A percentile compares a stretch with the other conserved stretches of the same genome.
Evolutionary conservation across 1,140 invertebrate species (phyloP).

Genomic region (Meloidogyne exigua): DNA sequence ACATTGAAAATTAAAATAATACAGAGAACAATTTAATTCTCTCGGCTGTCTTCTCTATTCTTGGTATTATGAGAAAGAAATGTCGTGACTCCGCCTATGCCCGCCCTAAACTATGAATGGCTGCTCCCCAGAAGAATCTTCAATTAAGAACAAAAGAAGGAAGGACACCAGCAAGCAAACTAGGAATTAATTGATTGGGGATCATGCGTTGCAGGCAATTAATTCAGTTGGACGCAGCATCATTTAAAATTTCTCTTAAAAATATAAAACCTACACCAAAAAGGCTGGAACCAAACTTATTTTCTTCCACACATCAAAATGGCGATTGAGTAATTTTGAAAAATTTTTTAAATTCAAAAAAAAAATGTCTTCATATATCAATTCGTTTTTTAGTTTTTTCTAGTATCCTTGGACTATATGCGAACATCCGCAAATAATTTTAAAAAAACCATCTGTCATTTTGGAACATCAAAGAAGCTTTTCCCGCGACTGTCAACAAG

Average conservation of each 20-base stretch:
- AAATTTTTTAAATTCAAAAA: not conserved
- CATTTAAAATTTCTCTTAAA: no score
- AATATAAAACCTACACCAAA: no score
- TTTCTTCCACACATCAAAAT: no score
- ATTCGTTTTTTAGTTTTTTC: not conserved
- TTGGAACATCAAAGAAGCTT: not conserved
- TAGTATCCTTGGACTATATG: not conserved
- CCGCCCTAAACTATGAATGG: not conserved
- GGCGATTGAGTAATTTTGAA: no score
- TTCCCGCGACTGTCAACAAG: constrained; percentile 17
- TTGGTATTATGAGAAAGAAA: not conserved
- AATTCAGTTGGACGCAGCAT: not conserved
- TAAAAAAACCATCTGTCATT: not conserved
- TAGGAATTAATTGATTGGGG: no score
- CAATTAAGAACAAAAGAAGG: not conserved
- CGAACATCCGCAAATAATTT: not conserved
- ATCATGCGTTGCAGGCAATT: not conserved
- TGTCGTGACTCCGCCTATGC: not conserved
- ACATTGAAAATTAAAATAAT: not conserved
- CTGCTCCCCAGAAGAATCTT: not conserved
- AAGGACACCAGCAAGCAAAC: not conserved
- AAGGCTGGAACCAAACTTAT: no score
- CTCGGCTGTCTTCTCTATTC: not conserved
- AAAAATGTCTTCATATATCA: not conserved
- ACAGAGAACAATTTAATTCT: not conserved